phyloP scores from a whole-genome alignment of 2,888 invertebrate species.

The Acleris emargana region DNA sequence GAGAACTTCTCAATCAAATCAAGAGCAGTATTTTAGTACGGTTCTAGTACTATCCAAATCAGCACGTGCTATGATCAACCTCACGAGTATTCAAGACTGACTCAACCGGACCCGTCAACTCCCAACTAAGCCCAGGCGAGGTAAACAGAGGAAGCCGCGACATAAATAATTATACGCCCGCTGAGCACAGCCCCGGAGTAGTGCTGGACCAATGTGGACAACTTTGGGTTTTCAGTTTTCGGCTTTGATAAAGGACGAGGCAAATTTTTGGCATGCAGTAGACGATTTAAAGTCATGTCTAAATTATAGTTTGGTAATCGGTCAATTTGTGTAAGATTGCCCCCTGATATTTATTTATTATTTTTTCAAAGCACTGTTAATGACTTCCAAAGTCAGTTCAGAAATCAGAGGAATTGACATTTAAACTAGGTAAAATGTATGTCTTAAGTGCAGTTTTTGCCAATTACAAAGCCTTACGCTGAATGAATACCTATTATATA shows the following conservation, averaged over 20 bases:
- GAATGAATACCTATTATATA: too few species aligned
- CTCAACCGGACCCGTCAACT: conserved; percentile 28
- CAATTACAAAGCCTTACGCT: too few species aligned
- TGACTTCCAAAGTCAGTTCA: too few species aligned
- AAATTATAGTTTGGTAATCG: too few species aligned
- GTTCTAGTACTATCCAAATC: conserved; percentile 6
- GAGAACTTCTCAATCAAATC: background rate
- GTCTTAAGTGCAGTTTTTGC: too few species aligned
- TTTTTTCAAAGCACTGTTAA: too few species aligned
- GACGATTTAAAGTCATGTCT: too few species aligned
- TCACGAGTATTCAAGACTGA: conserved; percentile 11
- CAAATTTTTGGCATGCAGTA: too few species aligned
- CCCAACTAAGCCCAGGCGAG: conserved; percentile 33
- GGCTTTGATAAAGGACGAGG: conserved; percentile 22
- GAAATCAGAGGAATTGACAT: too few species aligned
- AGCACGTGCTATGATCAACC: conserved; percentile 9
- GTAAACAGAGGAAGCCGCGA: conserved; percentile 48
- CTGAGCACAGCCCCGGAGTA: conserved; percentile 49
- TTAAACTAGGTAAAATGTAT: too few species aligned
- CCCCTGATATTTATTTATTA: too few species aligned
- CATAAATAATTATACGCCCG: conserved; percentile 67
- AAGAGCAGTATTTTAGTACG: background rate
- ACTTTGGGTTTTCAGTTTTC: background rate
- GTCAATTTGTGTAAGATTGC: too few species aligned
- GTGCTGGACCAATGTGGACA: background rate